phyloP scores from a whole-genome alignment of 2,797 vertebrate species.

The Enteromius unitaeniatus region DNA sequence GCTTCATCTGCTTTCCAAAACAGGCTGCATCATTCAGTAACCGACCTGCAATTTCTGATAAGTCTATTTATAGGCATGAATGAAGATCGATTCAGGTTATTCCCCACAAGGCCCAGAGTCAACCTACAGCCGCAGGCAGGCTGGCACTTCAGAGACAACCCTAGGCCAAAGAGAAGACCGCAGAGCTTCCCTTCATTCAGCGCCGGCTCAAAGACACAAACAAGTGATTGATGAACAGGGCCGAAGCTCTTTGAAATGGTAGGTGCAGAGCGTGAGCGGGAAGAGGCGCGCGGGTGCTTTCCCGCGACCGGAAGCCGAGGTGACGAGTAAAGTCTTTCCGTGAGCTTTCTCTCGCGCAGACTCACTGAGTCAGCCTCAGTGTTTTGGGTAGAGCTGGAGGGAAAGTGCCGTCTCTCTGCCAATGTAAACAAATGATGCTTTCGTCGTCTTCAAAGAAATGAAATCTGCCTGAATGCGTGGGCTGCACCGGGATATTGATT shows the following conservation, averaged over 20 bases:
- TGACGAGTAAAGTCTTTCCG: constrained; percentile 56
- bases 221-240: constrained; percentile 18
- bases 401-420: constrained; percentile 51
- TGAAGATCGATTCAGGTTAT: constrained; percentile 59
- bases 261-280: constrained; percentile 49
- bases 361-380: constrained; percentile 8
- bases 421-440: constrained; percentile 59
- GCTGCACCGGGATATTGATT: constrained; percentile 58
- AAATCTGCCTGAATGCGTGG: constrained; percentile 50
- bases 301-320: constrained; percentile 55
- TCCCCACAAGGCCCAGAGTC: constrained; percentile 52
- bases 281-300: constrained; percentile 56
- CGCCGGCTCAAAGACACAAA: constrained; percentile 6
- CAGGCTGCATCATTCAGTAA: constrained; percentile 14
- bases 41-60: constrained; percentile 59
- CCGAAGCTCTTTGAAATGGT: constrained; percentile 30
- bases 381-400: constrained; percentile 54
- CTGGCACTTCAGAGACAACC: constrained; percentile 17
- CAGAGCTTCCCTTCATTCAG: constrained; percentile 43
- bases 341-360: constrained; percentile 30
- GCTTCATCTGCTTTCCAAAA: constrained; percentile 45
- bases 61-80: constrained; percentile 65
- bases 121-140: constrained; percentile 36
- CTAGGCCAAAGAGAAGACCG: background rate
- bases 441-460: constrained; percentile 42